Evolutionary conservation across 2,113 vertebrate genomes (phyloP), one percentile per base, ranked within the genome.

Genomic region (Podiceps cristatus): DNA sequence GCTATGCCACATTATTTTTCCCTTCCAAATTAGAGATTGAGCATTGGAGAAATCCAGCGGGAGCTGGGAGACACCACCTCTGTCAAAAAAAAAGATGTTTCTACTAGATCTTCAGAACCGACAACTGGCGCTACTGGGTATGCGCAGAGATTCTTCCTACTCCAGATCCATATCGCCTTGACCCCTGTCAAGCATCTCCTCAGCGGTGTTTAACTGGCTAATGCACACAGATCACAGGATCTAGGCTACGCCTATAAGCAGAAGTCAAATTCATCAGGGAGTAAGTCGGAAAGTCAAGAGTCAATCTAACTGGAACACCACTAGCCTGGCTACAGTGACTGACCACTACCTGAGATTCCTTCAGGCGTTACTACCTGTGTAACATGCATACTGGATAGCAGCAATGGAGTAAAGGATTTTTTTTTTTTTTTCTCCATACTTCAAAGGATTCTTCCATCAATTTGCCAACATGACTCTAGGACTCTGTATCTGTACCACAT

Each of bases 71-170:
- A 67, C 17, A 24, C 10, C n/a, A 76, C 2, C 10, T 59, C 37
- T 22, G 12, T 7, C 19, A 66, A 67, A 53, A 40, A 10, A 63
- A 27, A 44, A 42, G 11, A 42, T 22, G 29, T 31, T 67, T 66
- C 40, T 59, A 9, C 29, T 45, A 17, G 60, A 16, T 6, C 35
- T 75, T 66, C 24, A 60, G 22, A 49, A 74, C 8, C 33, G 27
- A 71, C 20, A 71, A 11, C 0, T 62, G 31, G 52, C 1, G 1
- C 18, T 71, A 35, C 12, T 45, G 17, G 13, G 10, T n/a, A 49
- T 2, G 9, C 2, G 0, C 8, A 33, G 33, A 67, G 55, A 28
- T 44, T 64, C 50, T 44, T 59, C 40, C n/a, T 50, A 13, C 19
- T 71, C 23, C 55, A 35, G 11, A 80, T 18, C 11, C 23, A 4